Base-by-base conservation (phyloP, 2,113 vertebrate species). In the Tachuris rubrigastra region DNA sequence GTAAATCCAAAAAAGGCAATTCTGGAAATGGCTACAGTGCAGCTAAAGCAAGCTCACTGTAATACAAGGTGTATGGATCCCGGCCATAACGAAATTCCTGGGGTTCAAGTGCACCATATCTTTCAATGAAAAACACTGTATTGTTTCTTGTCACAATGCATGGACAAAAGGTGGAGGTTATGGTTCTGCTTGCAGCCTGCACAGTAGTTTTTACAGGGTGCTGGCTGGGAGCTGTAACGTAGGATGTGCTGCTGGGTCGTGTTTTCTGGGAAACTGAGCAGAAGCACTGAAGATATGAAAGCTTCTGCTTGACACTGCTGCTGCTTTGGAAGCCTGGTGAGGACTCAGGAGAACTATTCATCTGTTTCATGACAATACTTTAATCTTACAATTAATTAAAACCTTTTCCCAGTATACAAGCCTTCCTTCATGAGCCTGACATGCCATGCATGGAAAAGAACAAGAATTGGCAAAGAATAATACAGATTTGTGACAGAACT, bases 321-420 rank as follows among this genome's bases (percentile, higher is more conserved):
- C 89, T 93, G 76, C 85, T 95, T 90, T 92, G 90, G 93, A 96
- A 97, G 86, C 78, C 79, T 89, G 47, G 73, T 27, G 83, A 93
- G 89, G 92, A 67, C 93, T 97, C 96, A 81, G 46, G 96, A 97
- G 97, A 90, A 83, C 93, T 89, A 87, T 96, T 97, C 85, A 89
- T 97, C 90, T 97, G 95, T 95, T 97, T 97, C 97, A 92, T 96
- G 96, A 97, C 95, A 96, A 95, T 96, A 93, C 93, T 97, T 97
- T 96, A 95, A 96, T 96, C 95, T 97, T 95, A 79, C 95, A 96
- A 96, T 97, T 97, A 97, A 97, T 97, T 97, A 97, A 96, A 97
- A 94, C 75, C 93, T 96, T 97, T 94, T 91, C 96, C 92, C 95
- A 90, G 89, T 92, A 8, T 84, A 87, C 89, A 86, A 94, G 69